Percentiles rank a stretch among this genome's conserved stretches.
phyloP scores from a whole-genome alignment of 1,140 invertebrate species.

The Bombus superbus region DNA sequence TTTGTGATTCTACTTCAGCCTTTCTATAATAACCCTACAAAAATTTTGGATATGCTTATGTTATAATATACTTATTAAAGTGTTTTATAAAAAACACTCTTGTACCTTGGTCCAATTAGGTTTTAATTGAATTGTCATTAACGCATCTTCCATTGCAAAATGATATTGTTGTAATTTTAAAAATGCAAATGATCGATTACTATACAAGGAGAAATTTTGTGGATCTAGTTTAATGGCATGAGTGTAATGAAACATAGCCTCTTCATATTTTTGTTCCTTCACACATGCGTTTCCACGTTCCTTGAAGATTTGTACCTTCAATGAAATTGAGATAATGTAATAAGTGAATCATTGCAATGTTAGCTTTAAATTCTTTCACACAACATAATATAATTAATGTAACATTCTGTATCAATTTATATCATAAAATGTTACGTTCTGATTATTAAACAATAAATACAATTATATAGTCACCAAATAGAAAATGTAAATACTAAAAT shows the following conservation, averaged over 20 bases:
- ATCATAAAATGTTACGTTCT: too few species aligned
- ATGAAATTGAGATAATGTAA: slow-evolving; percentile 27
- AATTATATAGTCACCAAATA: not conserved
- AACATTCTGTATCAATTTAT: not conserved
- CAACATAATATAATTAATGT: not conserved
- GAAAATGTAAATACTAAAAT: slow-evolving; percentile 2
- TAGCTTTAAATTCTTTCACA: not conserved
- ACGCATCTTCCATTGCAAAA: slow-evolving; percentile 90
- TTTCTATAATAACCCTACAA: slow-evolving; percentile 91
- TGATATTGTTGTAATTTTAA: slow-evolving; percentile 90
- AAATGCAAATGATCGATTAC: slow-evolving; percentile 91
- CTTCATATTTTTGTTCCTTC: slow-evolving; percentile 88
- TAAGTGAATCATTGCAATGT: not conserved
- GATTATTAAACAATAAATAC: not conserved
- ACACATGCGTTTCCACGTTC: slow-evolving; percentile 90
- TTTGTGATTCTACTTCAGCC: slow-evolving; percentile 90
- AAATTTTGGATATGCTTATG: slow-evolving; percentile 39
- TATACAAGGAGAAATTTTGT: slow-evolving; percentile 88
- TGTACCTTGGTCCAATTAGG: slow-evolving; percentile 91
- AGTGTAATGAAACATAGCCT: slow-evolving; percentile 91
- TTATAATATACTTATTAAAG: not conserved
- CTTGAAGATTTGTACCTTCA: slow-evolving; percentile 85
- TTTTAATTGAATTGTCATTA: slow-evolving; percentile 88
- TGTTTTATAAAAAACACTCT: not conserved
- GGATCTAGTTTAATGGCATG: slow-evolving; percentile 91